A percentile compares a stretch with the other conserved stretches of the same genome.
Evolutionary conservation across 2,797 vertebrate species (phyloP).

Genomic region (Sebastes paucispinis): DNA sequence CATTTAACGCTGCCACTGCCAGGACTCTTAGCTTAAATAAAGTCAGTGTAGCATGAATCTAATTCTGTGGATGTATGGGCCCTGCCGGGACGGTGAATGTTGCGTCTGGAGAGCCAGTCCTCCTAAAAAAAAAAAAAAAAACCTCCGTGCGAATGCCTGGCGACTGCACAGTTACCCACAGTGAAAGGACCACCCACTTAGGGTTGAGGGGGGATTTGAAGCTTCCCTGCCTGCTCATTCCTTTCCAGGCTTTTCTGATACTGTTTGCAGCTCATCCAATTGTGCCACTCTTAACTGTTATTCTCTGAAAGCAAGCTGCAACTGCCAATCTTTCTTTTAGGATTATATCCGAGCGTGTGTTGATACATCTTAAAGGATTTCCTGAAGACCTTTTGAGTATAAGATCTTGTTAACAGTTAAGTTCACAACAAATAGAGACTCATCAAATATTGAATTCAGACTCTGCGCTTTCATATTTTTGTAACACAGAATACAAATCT

Average conservation of each 20-base stretch:
- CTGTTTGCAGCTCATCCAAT: conserved; percentile 81
- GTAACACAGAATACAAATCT: background rate
- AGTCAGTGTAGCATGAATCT: conserved; percentile 89
- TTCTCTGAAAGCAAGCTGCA: conserved; percentile 53
- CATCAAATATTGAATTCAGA: conserved; percentile 43
- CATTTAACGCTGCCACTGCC: conserved; percentile 82
- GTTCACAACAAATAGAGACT: conserved; percentile 49
- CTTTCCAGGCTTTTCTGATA: conserved; percentile 78
- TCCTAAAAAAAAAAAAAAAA: conserved; percentile 64
- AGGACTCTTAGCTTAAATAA: conserved; percentile 84
- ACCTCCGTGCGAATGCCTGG: conserved; percentile 82
- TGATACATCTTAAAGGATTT: conserved; percentile 57
- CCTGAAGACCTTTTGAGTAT: conserved; percentile 30
- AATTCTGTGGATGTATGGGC: conserved; percentile 86
- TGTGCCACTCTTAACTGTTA: conserved; percentile 70
- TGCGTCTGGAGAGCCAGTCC: conserved; percentile 80
- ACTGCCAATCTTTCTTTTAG: conserved; percentile 61
- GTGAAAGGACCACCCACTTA: conserved; percentile 89
- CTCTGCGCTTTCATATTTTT: background rate
- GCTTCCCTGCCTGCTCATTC: conserved; percentile 81
- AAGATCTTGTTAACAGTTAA: conserved; percentile 61
- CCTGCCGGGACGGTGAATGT: conserved; percentile 76
- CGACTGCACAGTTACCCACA: conserved; percentile 86
- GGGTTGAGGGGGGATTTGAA: conserved; percentile 86
- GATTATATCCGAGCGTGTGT: conserved; percentile 39